phyloP scores from a whole-genome alignment of 2,113 vertebrate species.

The Rhinoptilus africanus region DNA sequence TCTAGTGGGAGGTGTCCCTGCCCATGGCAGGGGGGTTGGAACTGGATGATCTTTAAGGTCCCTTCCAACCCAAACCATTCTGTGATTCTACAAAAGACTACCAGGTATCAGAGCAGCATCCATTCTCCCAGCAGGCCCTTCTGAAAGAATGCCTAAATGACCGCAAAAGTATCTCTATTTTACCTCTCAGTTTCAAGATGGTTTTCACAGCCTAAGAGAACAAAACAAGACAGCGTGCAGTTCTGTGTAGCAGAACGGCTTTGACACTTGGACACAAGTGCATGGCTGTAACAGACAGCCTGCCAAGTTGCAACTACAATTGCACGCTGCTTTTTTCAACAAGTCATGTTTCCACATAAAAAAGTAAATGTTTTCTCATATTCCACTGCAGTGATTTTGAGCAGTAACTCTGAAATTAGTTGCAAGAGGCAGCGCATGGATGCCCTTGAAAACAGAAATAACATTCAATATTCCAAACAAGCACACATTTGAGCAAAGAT shows the following conservation, averaged over 20 bases:
- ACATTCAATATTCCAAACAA: neutral
- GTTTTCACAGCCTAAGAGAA: neutral
- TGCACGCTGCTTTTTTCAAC: neutral
- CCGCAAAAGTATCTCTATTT: neutral
- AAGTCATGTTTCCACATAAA: neutral
- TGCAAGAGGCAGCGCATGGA: neutral
- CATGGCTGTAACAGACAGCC: neutral
- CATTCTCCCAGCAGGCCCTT: neutral
- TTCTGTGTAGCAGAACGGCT: neutral
- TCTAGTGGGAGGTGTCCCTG: neutral
- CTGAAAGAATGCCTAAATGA: neutral
- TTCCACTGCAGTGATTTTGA: neutral
- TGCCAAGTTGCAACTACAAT: neutral
- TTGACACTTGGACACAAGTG: neutral
- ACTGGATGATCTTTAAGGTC: neutral
- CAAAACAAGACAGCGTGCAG: neutral
- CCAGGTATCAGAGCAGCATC: neutral
- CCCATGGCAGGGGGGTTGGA: neutral
- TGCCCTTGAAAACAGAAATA: neutral
- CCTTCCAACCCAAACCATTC: neutral
- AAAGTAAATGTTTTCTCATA: neutral
- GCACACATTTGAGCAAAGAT: accelerated
- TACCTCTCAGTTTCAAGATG: neutral
- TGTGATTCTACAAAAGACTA: neutral
- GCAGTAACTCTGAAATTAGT: neutral